Percentiles rank a stretch among this genome's conserved stretches.
phyloP scores from a whole-genome alignment of 2,888 invertebrate genomes.

The Acrocera orbiculus region DNA sequence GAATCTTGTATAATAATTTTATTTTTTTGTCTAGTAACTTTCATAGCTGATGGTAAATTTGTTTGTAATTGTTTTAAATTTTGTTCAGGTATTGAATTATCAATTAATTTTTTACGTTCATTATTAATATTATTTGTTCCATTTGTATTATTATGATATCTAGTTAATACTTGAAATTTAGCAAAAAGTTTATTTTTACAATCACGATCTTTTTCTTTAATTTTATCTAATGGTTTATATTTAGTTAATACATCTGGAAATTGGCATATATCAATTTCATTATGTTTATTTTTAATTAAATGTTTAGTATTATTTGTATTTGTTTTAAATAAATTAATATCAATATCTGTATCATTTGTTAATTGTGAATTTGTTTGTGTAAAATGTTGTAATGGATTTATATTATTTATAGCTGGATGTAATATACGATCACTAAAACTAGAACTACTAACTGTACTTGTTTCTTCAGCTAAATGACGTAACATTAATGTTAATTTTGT shows the following conservation, averaged over 20 bases:
- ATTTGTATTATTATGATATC: constrained; percentile 21
- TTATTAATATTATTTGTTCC: constrained; percentile 7
- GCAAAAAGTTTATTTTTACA: constrained; percentile 36
- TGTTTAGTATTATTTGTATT: constrained; percentile 20
- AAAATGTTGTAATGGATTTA: constrained; percentile 8
- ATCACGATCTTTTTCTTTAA: constrained; percentile 32
- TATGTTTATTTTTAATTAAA: constrained; percentile 17
- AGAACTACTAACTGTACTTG: constrained; percentile 25
- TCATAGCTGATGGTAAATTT: constrained; percentile 48
- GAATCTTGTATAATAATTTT: constrained; percentile 55
- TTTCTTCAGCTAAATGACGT: constrained; percentile 40
- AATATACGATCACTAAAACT: constrained; percentile 19
- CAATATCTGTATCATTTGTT: constrained; percentile 19
- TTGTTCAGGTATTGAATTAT: constrained; percentile 41
- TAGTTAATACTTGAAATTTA: constrained; percentile 33
- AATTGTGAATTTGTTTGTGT: constrained; percentile 2
- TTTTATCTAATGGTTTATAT: constrained; percentile 26
- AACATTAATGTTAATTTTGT: constrained; percentile 44
- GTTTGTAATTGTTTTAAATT: constrained; percentile 50
- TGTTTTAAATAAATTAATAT: constrained; percentile 15
- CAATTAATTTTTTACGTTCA: constrained; percentile 15
- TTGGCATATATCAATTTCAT: constrained; percentile 22
- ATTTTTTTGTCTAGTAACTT: constrained; percentile 66
- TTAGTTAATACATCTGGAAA: constrained; percentile 20
- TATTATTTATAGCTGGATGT: constrained; percentile 11